phyloP scores from a whole-genome alignment of 2,113 vertebrate species.

The Carettochelys insculpta region DNA sequence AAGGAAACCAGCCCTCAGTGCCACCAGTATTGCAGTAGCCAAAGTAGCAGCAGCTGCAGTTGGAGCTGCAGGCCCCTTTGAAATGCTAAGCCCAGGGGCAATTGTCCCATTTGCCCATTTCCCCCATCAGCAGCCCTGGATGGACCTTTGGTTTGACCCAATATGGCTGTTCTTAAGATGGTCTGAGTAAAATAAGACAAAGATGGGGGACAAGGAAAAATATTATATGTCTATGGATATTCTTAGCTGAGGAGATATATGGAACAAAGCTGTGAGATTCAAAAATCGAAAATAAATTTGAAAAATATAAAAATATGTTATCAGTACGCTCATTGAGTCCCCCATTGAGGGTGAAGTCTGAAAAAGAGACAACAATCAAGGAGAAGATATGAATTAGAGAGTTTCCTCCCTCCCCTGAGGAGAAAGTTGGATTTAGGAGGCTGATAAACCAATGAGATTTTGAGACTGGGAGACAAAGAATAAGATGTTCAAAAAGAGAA shows the following conservation, averaged over 20 bases:
- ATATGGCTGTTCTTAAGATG: no score
- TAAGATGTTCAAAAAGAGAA: neutral
- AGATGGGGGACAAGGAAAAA: neutral
- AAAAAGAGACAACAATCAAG: neutral
- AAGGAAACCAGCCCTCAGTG: no score
- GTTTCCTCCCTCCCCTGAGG: neutral
- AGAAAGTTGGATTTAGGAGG: neutral
- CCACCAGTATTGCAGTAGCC: no score
- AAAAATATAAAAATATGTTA: neutral
- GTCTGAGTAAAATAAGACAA: conserved; percentile 8
- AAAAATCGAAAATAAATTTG: neutral
- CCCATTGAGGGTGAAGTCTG: neutral
- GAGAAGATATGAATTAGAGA: neutral
- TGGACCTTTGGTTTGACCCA: no score
- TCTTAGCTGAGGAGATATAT: neutral
- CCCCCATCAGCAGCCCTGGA: no score
- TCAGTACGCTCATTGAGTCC: neutral
- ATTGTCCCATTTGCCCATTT: no score
- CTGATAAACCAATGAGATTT: neutral
- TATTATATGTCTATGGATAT: neutral
- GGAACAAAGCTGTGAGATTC: neutral
- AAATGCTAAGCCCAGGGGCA: no score
- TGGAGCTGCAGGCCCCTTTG: no score
- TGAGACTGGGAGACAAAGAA: neutral
- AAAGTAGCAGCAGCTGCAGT: no score